These are phyloP conservation scores for Pholis gunnellus DNA, from an alignment of 2,113 vertebrate species.

Conservation along the genomic window DNA sequence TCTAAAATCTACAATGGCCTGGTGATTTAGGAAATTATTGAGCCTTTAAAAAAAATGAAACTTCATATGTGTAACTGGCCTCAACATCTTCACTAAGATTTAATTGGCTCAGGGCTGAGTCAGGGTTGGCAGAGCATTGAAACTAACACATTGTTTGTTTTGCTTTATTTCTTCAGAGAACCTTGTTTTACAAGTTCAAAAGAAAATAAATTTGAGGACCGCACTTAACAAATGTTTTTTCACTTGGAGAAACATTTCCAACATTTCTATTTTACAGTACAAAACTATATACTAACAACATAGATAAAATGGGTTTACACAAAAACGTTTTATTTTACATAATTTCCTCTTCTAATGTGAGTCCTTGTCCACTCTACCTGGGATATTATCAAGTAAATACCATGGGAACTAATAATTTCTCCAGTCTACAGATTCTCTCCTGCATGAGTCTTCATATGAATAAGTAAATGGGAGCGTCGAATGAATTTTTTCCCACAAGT, in stretches of 20 bases:
- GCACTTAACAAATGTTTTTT: neutral
- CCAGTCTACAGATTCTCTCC: conserved; percentile 14
- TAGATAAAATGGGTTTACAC: neutral
- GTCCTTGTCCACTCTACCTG: too few relatives aligned
- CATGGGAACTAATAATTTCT: neutral
- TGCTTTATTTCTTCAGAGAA: neutral
- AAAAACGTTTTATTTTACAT: neutral
- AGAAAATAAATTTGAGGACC: neutral
- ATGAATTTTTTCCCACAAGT: conserved; percentile 56
- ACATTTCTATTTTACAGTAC: neutral
- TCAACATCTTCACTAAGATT: too few relatives aligned
- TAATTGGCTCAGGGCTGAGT: neutral
- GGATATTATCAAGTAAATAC: neutral
- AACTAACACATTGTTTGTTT: neutral
- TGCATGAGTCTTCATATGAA: conserved; percentile 51
- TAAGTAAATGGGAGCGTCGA: conserved; percentile 49
- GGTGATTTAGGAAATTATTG: neutral
- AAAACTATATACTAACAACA: neutral
- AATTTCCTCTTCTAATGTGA: neutral
- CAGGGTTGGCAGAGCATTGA: neutral
- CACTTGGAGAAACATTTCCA: neutral
- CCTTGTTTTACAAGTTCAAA: neutral
- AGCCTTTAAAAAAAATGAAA: too few relatives aligned
- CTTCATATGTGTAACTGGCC: neutral
- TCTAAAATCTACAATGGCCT: neutral